These are phyloP conservation scores for Melanaphis sacchari DNA, from an alignment of 1,140 invertebrate genomes.

Conservation along the genomic window DNA sequence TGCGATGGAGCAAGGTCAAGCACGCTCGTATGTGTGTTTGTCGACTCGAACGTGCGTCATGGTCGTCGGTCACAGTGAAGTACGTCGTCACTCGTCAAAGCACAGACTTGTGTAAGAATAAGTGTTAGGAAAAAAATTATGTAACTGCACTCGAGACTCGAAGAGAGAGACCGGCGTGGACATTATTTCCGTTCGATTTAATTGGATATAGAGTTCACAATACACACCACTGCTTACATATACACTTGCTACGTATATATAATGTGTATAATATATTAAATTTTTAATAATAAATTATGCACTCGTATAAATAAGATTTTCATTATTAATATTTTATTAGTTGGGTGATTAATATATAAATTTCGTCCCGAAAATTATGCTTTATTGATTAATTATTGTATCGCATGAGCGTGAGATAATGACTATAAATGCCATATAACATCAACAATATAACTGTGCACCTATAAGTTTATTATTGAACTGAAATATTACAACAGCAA, in stretches of 20 bases:
- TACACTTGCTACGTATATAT: neutral
- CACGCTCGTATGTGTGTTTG: neutral
- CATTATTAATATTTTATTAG: no score
- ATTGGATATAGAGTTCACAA: neutral
- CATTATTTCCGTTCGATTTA: neutral
- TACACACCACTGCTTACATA: neutral
- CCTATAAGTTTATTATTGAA: neutral
- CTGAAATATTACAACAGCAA: neutral
- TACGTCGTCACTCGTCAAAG: neutral
- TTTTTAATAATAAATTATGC: neutral
- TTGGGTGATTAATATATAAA: no score
- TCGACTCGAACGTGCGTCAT: conserved; percentile 10
- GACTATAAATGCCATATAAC: neutral
- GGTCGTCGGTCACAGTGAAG: neutral
- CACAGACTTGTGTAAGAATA: neutral
- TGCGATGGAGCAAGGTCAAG: neutral
- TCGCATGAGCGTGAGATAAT: neutral
- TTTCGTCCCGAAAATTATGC: neutral
- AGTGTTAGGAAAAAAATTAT: neutral
- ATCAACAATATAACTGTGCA: neutral
- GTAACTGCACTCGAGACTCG: neutral
- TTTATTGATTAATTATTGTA: neutral
- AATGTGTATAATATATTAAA: no score
- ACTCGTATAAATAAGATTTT: neutral
- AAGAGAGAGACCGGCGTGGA: neutral